Base-by-base conservation (phyloP, 2,888 invertebrate genomes). In the Acholoe squamosa region DNA sequence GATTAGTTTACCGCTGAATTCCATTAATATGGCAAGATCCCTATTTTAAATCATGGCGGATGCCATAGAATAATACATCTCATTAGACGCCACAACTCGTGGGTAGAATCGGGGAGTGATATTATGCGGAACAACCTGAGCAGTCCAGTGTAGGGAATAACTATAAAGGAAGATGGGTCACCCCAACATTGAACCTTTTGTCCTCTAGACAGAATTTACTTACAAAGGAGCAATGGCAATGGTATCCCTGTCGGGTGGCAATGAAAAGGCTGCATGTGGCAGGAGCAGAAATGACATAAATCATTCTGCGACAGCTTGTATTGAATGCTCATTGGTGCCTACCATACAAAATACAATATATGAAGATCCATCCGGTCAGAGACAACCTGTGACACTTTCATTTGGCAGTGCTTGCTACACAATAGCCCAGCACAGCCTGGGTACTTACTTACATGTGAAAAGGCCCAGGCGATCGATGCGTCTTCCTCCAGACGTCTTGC, bases 1-100 rank as follows among this genome's bases (percentile, higher is more conserved):
- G 86, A 86, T 86, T 86, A 86, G 86, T 86, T 56, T 86, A 86
- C 86, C 86, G 52, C 54, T 86, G 86, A 86, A 86, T 86, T 22
- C 28, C 56, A 86, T 86, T 86, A 86, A 86, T 86, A 31, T 54
- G 19, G 5, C 14, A 22, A n/a, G 16, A 22, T 14, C 52, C 52
- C 52, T 43, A 1, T 84, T 34, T 84, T 76, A 16, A 16, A 28
- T 76, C 25, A 33, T 80, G 14, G 19, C 16, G 28, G 84, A 28
- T 31, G 28, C 22, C 5, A 12, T 12, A 28, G 86, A 86, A 86
- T 86, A 86, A 86, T 86, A 54, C 86, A 86, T 86, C 10, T 86
- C 54, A 86, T 86, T 86, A 86, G 43, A n/a, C 3, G 16, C 28
- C 22, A 54, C 51, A 43, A 1, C 7, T 31, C n/a, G 51, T 16